Evolutionary conservation across 2,888 invertebrate species (phyloP), one percentile per base, ranked within the genome.

Genomic region (Resseliella maxima): DNA sequence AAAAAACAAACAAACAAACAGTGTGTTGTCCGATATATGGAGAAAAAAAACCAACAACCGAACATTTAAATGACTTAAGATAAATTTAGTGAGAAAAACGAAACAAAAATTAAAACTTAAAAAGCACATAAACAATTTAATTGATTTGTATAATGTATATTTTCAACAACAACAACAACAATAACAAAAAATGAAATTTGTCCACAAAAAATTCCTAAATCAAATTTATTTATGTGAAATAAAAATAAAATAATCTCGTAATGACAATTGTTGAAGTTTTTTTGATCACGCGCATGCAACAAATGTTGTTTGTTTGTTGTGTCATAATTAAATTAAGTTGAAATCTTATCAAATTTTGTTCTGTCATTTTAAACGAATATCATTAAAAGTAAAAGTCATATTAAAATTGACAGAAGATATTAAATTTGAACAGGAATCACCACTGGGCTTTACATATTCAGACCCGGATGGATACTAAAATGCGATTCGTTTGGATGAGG

Each of bases 81-180:
- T 72, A 31, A 1, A 31, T 72, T 72, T 72, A 72, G 72, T 35
- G 35, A 59, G 59, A 24, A 5, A 59, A n/a, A 59, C 24, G 18
- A 72, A 31, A 72, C 10, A 31, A 72, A 72, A 72, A 72, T 1
- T 31, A 72, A 27, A 72, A 59, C 24, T 31, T 2, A 31, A 72
- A 72, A 31, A 72, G 0, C 6, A 59, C 24, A n/a, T n/a, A 24
- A 5, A 72, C 3, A 0, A 15, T 72, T 72, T 31, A 31, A 72
- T 72, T 72, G 31, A 72, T 72, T 72, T 72, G 72, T 72, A 72
- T 72, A 72, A 72, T 72, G 72, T 72, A 72, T 31, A 72, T 72
- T 72, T 72, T 72, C 72, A 72, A 72, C 31, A 72, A 5, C 2
- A 72, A 12, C 21, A 50, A 50, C 18, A 72, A 35, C 31, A 72